Evolutionary conservation across 2,113 vertebrate species (phyloP), one percentile per base, ranked within the genome.

Genomic region (Edolisoma coerulescens): DNA sequence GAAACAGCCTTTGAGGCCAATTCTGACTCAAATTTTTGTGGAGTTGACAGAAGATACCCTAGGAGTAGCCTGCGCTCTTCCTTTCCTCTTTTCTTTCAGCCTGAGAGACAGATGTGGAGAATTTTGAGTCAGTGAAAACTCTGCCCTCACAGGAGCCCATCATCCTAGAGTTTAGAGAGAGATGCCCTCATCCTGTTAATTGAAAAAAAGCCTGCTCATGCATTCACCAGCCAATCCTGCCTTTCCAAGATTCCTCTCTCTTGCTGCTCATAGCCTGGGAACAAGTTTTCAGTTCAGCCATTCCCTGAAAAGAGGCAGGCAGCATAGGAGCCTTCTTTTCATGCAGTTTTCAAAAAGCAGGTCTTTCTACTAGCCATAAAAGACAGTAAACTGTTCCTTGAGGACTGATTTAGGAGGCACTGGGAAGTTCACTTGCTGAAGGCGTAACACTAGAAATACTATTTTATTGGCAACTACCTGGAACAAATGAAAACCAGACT

Each of bases 381-480:
- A 56, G 56, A 61, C 47, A 83, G 80, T 74, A 69, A 95, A 61
- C 68, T 76, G 65, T 60, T 67, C 20, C n/a, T 42, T 61, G 49
- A 65, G 83, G 53, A 44, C 28, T 44, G n/a, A 57, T 69, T 83
- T 54, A 45, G 65, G 76, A 93, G 33, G 60, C 75, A 22, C 64
- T 67, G 47, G 19, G 24, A 73, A 74, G 68, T 19, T 93, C 33
- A 32, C 81, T 86, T 90, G 75, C 57, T 56, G 27, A 50, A 84
- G 54, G 42, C 42, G 6, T 37, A 77, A 67, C 7, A 23, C 50
- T 70, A 21, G 47, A 77, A 90, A 80, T 39, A 37, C 16, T 69
- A 70, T 86, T 94, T 96, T 90, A 70, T 78, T 84, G 74, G 41
- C 86, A 84, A 75, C 73, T 95, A 44, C 39, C 32, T 67, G 63